A percentile compares a stretch with the other conserved stretches of the same genome.
These are phyloP conservation scores for Eulemur rubriventer DNA, from an alignment of 2,797 vertebrate species.

Conservation along the genomic window DNA sequence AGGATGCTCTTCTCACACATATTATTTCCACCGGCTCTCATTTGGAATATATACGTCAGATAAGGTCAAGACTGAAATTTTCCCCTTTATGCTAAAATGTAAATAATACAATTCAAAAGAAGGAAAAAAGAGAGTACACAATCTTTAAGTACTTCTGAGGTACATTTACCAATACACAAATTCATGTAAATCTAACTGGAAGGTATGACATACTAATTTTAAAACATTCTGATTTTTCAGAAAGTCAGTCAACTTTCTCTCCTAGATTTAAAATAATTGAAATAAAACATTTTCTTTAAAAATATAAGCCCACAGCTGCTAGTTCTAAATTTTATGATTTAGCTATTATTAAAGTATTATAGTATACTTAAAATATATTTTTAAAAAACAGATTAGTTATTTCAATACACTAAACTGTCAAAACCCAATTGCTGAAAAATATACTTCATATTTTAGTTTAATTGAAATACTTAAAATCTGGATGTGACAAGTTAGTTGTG, in stretches of 20 bases:
- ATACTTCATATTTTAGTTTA: slow-evolving; percentile 47
- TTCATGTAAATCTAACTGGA: background rate
- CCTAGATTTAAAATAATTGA: slow-evolving; percentile 25
- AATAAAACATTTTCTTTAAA: slow-evolving; percentile 40
- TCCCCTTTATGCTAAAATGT: background rate
- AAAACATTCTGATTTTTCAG: background rate
- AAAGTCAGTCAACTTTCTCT: background rate
- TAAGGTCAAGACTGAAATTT: background rate
- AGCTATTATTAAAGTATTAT: background rate
- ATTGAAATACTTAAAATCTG: slow-evolving; percentile 33
- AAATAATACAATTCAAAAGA: slow-evolving; percentile 17
- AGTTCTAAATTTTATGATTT: slow-evolving; percentile 31
- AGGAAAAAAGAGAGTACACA: background rate
- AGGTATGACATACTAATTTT: slow-evolving; percentile 20
- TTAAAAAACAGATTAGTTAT: background rate
- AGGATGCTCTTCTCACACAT: background rate
- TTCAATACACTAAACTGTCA: background rate
- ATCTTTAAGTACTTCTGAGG: slow-evolving; percentile 7
- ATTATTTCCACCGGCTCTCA: slow-evolving; percentile 28
- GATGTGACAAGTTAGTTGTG: background rate
- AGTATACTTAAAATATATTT: background rate
- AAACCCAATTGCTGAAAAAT: slow-evolving; percentile 27
- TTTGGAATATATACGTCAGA: background rate
- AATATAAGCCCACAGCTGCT: background rate
- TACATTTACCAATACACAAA: background rate